Conservation (phyloP, 1,140 invertebrate species). For the Geopemphigus sp. region DNA sequence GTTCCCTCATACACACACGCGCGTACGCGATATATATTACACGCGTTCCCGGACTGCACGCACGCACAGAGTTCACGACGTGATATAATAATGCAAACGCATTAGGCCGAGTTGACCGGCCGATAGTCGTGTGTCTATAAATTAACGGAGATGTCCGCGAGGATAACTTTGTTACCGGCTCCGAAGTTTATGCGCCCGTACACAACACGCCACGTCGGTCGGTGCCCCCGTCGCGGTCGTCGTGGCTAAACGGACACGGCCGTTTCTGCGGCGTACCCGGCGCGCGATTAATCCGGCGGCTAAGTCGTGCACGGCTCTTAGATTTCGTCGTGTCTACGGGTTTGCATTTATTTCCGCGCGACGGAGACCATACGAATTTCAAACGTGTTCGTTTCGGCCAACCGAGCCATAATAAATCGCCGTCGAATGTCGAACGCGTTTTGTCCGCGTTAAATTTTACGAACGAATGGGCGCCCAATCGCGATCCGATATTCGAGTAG, state of each 20-base stretch:
- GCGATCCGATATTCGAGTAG: too few species aligned
- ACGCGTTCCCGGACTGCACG: neutral
- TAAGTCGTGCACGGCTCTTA: too few species aligned
- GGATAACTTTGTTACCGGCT: slow-evolving; percentile 23
- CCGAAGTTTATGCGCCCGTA: slow-evolving; percentile 1
- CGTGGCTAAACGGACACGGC: neutral
- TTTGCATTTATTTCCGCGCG: too few species aligned
- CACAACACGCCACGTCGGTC: slow-evolving; percentile 15
- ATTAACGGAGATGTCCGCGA: slow-evolving; percentile 26
- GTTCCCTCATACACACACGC: neutral
- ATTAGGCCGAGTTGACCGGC: neutral
- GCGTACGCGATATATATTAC: neutral
- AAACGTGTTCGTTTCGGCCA: too few species aligned
- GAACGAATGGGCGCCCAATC: too few species aligned
- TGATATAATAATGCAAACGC: too few species aligned
- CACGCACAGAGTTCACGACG: neutral
- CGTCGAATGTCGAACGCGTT: too few species aligned
- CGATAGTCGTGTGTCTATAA: slow-evolving; percentile 8
- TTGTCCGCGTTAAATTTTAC: too few species aligned
- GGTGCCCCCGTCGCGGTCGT: slow-evolving; percentile 1
- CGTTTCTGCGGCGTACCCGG: neutral
- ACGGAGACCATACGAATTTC: too few species aligned
- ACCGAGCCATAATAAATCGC: too few species aligned
- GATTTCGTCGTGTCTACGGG: too few species aligned
- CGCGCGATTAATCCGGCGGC: neutral